These are phyloP conservation scores for Phocoena phocoena DNA, from an alignment of 2,113 vertebrate genomes.

Conservation along the genomic window DNA sequence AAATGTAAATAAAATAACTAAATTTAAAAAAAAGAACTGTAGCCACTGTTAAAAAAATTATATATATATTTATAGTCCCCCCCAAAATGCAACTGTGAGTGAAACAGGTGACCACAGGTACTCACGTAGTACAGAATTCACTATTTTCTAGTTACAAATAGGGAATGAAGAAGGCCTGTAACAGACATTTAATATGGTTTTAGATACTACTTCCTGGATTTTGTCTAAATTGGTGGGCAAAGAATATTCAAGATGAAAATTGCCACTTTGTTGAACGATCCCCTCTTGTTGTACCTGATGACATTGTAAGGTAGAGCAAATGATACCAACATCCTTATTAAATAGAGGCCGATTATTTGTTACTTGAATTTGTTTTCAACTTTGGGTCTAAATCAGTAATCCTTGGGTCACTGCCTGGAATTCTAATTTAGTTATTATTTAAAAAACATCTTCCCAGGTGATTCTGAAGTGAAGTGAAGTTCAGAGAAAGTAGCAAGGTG, in stretches of 20 bases:
- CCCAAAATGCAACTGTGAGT: not conserved
- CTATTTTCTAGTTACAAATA: not conserved
- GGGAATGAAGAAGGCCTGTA: slow-evolving; percentile 35
- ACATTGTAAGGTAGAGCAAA: not conserved
- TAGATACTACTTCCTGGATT: not conserved
- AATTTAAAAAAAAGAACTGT: too few relatives aligned
- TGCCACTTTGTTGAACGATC: not conserved
- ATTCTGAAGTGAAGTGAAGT: not conserved
- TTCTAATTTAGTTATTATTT: not conserved
- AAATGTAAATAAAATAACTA: too few relatives aligned
- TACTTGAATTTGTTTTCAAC: not conserved
- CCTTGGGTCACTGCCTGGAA: not conserved
- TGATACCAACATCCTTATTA: not conserved
- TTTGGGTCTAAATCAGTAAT: not conserved
- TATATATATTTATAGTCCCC: too few relatives aligned
- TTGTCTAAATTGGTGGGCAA: slow-evolving; percentile 5
- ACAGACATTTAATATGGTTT: not conserved
- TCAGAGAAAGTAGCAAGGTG: not conserved
- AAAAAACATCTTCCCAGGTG: not conserved
- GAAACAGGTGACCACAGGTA: not conserved
- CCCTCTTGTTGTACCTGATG: not conserved
- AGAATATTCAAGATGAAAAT: not conserved
- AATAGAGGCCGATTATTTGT: not conserved
- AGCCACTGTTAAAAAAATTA: too few relatives aligned
- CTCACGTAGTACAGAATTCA: not conserved